Percentiles rank a stretch among this genome's conserved stretches.
These are phyloP conservation scores for Drosophila carrolli DNA, from an alignment of 1,140 invertebrate genomes.

Conservation along the genomic window DNA sequence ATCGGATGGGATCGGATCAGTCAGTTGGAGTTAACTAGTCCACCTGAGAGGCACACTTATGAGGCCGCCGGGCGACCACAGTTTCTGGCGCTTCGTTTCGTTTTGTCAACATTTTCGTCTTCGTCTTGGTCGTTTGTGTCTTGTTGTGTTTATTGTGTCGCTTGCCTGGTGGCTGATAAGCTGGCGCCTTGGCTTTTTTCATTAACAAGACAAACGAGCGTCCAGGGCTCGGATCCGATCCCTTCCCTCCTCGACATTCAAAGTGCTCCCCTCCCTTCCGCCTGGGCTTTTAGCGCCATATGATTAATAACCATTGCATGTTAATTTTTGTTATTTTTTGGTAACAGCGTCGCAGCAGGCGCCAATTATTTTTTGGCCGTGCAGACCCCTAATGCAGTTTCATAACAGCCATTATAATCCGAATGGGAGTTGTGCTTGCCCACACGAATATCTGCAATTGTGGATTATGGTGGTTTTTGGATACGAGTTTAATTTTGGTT, in stretches of 20 bases:
- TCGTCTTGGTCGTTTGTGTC: conserved; percentile 23
- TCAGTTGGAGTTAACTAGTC: conserved; percentile 18
- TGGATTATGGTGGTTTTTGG: too few species aligned
- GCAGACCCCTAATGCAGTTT: conserved; percentile 36
- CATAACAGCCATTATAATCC: conserved; percentile 27
- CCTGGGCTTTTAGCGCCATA: conserved; percentile 54
- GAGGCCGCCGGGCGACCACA: conserved; percentile 39
- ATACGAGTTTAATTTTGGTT: too few species aligned
- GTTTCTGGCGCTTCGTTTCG: conserved; percentile 47
- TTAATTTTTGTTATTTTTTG: conserved; percentile 61
- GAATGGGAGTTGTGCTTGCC: conserved; percentile 13
- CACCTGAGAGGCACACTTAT: conserved; percentile 67
- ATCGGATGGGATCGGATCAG: neutral
- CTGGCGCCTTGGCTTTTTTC: conserved; percentile 84
- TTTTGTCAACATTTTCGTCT: conserved; percentile 74
- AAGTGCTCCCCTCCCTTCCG: conserved; percentile 14
- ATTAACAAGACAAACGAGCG: conserved; percentile 81
- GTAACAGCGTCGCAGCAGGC: conserved; percentile 55
- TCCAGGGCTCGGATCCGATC: conserved; percentile 27
- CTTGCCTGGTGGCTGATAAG: conserved; percentile 78
- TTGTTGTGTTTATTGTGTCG: conserved; percentile 69
- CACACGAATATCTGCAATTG: conserved; percentile 13
- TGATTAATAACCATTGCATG: conserved; percentile 79
- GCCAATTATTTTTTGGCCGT: conserved; percentile 66
- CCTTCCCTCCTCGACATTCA: conserved; percentile 11